These are phyloP conservation scores for Tupaia chinensis DNA, from an alignment of 2,113 vertebrate genomes.

Conservation along the genomic window DNA sequence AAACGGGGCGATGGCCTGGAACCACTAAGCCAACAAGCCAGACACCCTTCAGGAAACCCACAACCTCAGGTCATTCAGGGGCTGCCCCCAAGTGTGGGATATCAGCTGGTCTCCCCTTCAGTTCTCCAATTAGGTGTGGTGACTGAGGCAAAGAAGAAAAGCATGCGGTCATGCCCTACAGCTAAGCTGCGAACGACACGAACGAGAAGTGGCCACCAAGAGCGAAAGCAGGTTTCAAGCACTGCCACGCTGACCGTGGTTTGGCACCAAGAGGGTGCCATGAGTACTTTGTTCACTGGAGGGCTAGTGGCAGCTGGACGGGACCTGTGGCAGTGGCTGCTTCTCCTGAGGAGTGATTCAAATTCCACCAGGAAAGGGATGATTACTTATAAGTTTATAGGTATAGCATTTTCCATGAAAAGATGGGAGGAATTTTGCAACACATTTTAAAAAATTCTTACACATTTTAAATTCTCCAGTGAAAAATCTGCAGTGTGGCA, in stretches of 20 bases:
- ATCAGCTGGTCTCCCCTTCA: not conserved
- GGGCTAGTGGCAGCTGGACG: not conserved
- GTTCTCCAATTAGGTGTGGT: not conserved
- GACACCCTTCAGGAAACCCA: not conserved
- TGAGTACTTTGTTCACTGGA: not conserved
- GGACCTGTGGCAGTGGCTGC: not conserved
- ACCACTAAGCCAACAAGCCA: not conserved
- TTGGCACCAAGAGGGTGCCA: conserved; percentile 28
- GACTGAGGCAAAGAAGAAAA: not conserved
- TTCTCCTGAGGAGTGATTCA: not conserved
- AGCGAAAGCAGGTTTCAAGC: not conserved
- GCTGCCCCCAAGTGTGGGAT: not conserved
- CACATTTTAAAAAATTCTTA: not conserved
- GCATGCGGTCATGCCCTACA: too few species aligned
- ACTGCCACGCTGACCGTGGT: not conserved
- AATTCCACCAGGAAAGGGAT: not conserved
- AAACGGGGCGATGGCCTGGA: too few species aligned
- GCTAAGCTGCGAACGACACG: too few species aligned
- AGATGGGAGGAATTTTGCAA: not conserved
- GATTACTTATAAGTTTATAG: not conserved
- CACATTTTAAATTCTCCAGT: not conserved
- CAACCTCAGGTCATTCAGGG: not conserved
- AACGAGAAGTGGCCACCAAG: too few species aligned
- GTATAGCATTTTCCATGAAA: not conserved
- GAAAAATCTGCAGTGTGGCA: not conserved